Percentiles rank a stretch among this genome's conserved stretches.
Conservation (phyloP, 2,888 invertebrate genomes). For the Stenurella melanura region DNA sequence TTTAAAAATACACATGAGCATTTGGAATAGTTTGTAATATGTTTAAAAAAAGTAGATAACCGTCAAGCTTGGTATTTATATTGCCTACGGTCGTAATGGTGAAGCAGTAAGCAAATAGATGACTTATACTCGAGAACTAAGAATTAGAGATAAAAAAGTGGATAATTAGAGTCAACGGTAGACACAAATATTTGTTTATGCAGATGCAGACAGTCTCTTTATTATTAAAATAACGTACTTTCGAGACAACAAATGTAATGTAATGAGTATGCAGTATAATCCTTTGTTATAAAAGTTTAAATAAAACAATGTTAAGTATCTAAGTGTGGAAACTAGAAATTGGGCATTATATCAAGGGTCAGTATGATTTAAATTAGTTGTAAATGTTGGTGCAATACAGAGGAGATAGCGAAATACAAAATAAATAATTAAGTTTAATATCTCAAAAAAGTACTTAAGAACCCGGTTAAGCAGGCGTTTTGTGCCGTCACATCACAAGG, state of each 20-base stretch:
- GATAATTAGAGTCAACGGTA: conserved; percentile 35
- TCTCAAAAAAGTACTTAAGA: too few species aligned
- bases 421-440: too few species aligned
- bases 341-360: too few species aligned
- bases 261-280: too few species aligned
- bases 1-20: conserved; percentile 19
- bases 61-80: conserved; percentile 26
- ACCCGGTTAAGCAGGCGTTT: too few species aligned
- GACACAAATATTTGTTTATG: conserved; percentile 35
- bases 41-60: conserved; percentile 28
- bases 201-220: conserved; percentile 33
- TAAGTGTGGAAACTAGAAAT: too few species aligned
- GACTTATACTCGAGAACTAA: conserved; percentile 36
- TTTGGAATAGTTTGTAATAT: conserved; percentile 23
- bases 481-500: too few species aligned
- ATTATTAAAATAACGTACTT: not conserved
- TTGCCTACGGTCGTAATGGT: conserved; percentile 12
- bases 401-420: too few species aligned
- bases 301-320: too few species aligned
- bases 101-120: conserved; percentile 35
- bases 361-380: too few species aligned
- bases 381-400: too few species aligned
- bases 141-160: conserved; percentile 28
- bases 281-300: too few species aligned
- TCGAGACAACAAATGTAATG: not conserved